Conservation (phyloP, 2,113 vertebrate genomes). For the Neoarius graeffei region DNA sequence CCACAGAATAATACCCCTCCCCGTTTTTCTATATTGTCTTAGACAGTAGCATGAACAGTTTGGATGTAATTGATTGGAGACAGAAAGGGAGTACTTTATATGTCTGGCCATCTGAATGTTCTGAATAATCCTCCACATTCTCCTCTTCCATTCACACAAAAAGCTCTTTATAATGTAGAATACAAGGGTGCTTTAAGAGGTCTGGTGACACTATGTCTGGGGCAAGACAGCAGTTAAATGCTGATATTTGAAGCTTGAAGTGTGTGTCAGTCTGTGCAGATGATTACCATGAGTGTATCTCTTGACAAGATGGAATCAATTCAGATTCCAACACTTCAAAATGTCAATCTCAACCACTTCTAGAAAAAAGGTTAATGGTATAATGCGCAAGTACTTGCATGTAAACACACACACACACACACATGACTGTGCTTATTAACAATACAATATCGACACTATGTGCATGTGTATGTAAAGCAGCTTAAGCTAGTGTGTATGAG, state of each 20-base stretch:
- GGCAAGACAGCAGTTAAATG: conserved; percentile 12
- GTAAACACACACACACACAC: background rate
- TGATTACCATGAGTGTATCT: conserved; percentile 8
- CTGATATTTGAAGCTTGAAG: background rate
- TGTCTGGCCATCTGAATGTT: conserved; percentile 27
- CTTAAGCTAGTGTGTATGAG: background rate
- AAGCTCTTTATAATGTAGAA: conserved; percentile 34
- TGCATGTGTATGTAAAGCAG: background rate
- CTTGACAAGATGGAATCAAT: conserved; percentile 1
- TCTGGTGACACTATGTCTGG: conserved; percentile 28
- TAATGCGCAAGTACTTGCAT: background rate
- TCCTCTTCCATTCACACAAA: conserved; percentile 38
- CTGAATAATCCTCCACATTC: conserved; percentile 25
- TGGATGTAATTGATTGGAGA: conserved; percentile 22
- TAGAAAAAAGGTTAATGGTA: background rate
- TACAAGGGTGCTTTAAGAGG: background rate
- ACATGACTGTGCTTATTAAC: background rate
- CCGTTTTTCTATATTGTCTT: conserved; percentile 13
- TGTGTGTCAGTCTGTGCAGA: background rate
- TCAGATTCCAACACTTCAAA: conserved; percentile 4
- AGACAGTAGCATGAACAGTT: conserved; percentile 21
- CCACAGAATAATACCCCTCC: background rate
- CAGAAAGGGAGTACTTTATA: conserved; percentile 41
- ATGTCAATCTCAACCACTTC: conserved; percentile 18
- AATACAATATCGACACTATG: background rate